Evolutionary conservation across 2,888 invertebrate genomes (phyloP), one percentile per base, ranked within the genome.

Genomic region (Mythimna albipuncta): DNA sequence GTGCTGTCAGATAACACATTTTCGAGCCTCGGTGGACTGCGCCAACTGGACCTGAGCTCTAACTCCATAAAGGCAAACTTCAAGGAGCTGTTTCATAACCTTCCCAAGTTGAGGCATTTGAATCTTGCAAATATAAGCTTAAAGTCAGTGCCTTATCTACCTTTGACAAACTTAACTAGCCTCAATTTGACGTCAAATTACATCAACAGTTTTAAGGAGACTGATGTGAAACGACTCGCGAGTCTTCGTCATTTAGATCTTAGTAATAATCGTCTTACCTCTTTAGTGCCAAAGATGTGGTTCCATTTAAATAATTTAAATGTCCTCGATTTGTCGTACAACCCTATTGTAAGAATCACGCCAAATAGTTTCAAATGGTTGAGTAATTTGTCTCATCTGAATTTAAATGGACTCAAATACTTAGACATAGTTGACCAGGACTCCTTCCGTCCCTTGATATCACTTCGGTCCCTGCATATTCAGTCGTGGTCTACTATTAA

Each of bases 1-100:
- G 98, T 98, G 80, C 94, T 99, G 81, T 98, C 98, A 4, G 99
- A 99, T 94, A 98, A 98, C 91, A 98, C 98, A 32, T 99, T 99
- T 92, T 98, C 98, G 38, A 98, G 98, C 89, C 96, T 99, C 69
- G 97, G 98, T 61, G 97, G 98, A 84, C 95, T 98, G 78, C 97
- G 98, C 85, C 97, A 97, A 87, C 96, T 99, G 87, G 98, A 99
- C 94, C 96, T 99, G 65, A 98, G 98, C 84, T 97, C 97, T 84
- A 99, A 99, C 94, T 97, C 97, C 52, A 95, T 99, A 79, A 97
- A 98, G 86, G 98, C 98, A 78, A 98, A 98, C 95, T 97, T 98
- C 91, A 98, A 98, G 90, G 98, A 99, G 93, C 97, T 99, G 66
- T 98, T 99, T 91, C 98, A 98, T 91, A 98, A 98, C 93, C 97